Conservation (phyloP, 2,797 vertebrate genomes). For the Enteromius argenteus region DNA sequence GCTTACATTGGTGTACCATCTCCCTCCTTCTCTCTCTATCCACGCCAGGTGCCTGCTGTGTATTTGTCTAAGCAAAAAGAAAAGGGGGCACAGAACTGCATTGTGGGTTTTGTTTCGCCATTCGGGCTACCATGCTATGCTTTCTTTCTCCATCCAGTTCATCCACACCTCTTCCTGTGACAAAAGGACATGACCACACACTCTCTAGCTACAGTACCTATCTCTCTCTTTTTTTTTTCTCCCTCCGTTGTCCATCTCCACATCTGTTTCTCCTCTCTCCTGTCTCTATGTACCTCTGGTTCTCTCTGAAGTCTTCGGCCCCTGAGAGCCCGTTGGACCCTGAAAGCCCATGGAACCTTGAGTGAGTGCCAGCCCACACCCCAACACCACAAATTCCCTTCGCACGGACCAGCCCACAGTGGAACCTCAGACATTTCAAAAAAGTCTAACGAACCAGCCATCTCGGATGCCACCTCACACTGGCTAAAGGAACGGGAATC, state of each 20-base stretch:
- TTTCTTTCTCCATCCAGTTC: slow-evolving; percentile 62
- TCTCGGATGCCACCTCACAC: slow-evolving; percentile 59
- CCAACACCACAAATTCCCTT: slow-evolving; percentile 67
- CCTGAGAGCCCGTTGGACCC: slow-evolving; percentile 83
- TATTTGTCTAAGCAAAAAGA: slow-evolving; percentile 75
- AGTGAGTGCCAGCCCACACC: slow-evolving; percentile 77
- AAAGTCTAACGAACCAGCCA: slow-evolving; percentile 44
- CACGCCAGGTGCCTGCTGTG: slow-evolving; percentile 69
- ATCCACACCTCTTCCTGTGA: slow-evolving; percentile 73
- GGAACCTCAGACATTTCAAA: slow-evolving; percentile 67
- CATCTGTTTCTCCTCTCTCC: slow-evolving; percentile 82
- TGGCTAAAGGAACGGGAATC: slow-evolving; percentile 69
- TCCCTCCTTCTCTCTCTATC: slow-evolving; percentile 60
- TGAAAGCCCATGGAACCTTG: slow-evolving; percentile 82
- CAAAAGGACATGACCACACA: slow-evolving; percentile 65
- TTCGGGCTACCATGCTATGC: slow-evolving; percentile 68
- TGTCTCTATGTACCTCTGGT: slow-evolving; percentile 80
- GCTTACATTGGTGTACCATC: slow-evolving; percentile 72
- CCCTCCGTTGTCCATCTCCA: slow-evolving; percentile 77
- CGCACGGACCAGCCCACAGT: slow-evolving; percentile 72
- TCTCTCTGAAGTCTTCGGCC: slow-evolving; percentile 82
- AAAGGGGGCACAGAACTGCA: slow-evolving; percentile 68
- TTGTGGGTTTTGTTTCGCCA: slow-evolving; percentile 55
- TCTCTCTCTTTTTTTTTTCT: slow-evolving; percentile 65
- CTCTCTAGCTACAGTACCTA: slow-evolving; percentile 61